Evolutionary conservation across 2,113 vertebrate genomes (phyloP).

Genomic region (Hypanus sabinus): DNA sequence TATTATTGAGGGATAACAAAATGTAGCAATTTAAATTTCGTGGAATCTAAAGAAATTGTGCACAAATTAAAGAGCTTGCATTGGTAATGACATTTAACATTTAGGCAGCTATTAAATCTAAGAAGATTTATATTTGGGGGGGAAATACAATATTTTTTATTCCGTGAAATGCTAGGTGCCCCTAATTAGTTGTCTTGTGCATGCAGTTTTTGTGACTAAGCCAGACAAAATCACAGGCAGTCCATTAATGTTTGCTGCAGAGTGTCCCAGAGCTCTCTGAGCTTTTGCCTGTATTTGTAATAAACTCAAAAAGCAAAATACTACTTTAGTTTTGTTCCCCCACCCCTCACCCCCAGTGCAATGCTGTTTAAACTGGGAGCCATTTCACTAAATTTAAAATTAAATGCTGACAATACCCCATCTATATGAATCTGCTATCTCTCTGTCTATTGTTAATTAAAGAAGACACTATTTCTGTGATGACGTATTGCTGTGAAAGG

Average conservation of each 20-base stretch:
- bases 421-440: not conserved
- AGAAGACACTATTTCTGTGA: not conserved
- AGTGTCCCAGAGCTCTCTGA: not conserved
- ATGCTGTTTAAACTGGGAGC: not conserved
- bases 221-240: not conserved
- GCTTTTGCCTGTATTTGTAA: not conserved
- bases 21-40: not conserved
- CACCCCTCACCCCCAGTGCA: not conserved
- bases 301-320: not conserved
- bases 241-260: not conserved
- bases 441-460: not conserved
- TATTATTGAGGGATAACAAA: not conserved
- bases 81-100: not conserved
- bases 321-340: not conserved
- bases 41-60: not conserved
- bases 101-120: not conserved
- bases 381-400: not conserved
- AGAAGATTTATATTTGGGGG: not conserved
- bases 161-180: not conserved
- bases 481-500: not conserved
- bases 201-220: not conserved
- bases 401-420: not conserved
- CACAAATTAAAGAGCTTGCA: conserved; percentile 14
- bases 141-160: not conserved
- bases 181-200: not conserved